These are phyloP conservation scores for Isaurus tuberculatus DNA, from an alignment of 92 coral and sea anemone species.

Conservation along the genomic window DNA sequence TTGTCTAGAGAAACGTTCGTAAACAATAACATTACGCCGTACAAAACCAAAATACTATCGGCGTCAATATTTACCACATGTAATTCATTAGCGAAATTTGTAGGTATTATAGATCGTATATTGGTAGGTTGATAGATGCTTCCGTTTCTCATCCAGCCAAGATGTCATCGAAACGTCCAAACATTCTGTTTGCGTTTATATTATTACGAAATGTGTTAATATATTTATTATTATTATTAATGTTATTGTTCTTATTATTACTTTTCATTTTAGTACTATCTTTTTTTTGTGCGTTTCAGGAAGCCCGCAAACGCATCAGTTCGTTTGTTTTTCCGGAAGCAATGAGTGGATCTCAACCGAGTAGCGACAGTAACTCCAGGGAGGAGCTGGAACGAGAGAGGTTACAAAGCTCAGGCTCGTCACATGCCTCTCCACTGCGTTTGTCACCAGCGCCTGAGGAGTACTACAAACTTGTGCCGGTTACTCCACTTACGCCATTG, in stretches of 20 bases:
- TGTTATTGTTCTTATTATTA: not conserved
- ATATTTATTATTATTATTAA: too few relatives aligned
- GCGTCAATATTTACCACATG: too few relatives aligned
- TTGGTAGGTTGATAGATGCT: too few relatives aligned
- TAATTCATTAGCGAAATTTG: too few relatives aligned
- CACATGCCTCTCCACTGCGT: conserved; percentile 72
- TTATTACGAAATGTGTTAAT: too few relatives aligned
- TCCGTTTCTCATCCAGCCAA: too few relatives aligned
- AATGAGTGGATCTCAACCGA: not conserved
- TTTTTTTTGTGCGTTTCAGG: not conserved
- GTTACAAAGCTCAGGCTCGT: conserved; percentile 43
- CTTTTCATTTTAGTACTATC: not conserved
- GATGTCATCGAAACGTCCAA: too few relatives aligned
- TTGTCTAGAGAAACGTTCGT: too few relatives aligned
- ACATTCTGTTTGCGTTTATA: too few relatives aligned
- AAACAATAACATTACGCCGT: too few relatives aligned
- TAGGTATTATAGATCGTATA: too few relatives aligned
- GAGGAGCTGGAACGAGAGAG: conserved; percentile 50
- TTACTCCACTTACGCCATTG: conserved; percentile 72
- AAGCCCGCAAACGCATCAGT: not conserved
- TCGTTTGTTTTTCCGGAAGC: conserved; percentile 44
- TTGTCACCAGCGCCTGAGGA: conserved; percentile 93
- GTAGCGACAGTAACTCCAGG: conserved; percentile 23
- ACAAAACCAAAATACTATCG: too few relatives aligned
- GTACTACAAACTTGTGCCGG: conserved; percentile 81